A percentile compares a stretch with the other conserved stretches of the same genome.
These are phyloP conservation scores for Epinotia ramella DNA, from an alignment of 2,888 invertebrate species.

Conservation along the genomic window DNA sequence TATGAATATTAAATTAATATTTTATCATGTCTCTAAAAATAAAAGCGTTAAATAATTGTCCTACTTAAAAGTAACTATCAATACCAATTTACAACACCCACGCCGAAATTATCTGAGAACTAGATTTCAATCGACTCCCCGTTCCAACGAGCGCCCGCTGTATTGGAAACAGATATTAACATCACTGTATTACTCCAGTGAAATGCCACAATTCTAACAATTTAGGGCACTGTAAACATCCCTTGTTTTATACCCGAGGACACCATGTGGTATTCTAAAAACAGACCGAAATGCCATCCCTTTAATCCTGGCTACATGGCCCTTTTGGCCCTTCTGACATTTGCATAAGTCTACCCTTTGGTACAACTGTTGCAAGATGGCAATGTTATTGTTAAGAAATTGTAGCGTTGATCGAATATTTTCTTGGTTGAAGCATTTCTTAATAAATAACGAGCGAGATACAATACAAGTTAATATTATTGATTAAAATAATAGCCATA, in stretches of 20 bases:
- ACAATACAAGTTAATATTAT: too few relatives aligned
- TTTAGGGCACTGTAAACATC: slow-evolving; percentile 53
- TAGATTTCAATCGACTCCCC: not conserved
- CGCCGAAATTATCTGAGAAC: not conserved
- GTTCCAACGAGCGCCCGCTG: not conserved
- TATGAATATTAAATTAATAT: too few relatives aligned
- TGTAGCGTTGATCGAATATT: slow-evolving; percentile 10
- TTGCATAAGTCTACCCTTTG: slow-evolving; percentile 75
- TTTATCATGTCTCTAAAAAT: too few relatives aligned
- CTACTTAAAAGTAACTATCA: not conserved
- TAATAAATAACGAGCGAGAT: too few relatives aligned
- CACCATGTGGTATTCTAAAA: slow-evolving; percentile 80
- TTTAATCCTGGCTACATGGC: slow-evolving; percentile 71
- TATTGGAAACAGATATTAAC: slow-evolving; percentile 20
- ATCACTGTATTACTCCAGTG: slow-evolving; percentile 15
- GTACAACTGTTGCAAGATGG: slow-evolving; percentile 70
- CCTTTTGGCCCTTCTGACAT: slow-evolving; percentile 75
- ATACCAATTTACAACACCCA: not conserved
- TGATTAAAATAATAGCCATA: too few relatives aligned
- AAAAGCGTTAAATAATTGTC: too few relatives aligned
- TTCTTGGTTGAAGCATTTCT: too few relatives aligned
- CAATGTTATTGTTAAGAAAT: slow-evolving; percentile 70
- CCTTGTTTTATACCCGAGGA: slow-evolving; percentile 65
- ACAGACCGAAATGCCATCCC: slow-evolving; percentile 68
- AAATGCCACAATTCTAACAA: slow-evolving; percentile 35